Base-by-base conservation (phyloP, 1,140 invertebrate species). In the Drosophila ohnishii region DNA sequence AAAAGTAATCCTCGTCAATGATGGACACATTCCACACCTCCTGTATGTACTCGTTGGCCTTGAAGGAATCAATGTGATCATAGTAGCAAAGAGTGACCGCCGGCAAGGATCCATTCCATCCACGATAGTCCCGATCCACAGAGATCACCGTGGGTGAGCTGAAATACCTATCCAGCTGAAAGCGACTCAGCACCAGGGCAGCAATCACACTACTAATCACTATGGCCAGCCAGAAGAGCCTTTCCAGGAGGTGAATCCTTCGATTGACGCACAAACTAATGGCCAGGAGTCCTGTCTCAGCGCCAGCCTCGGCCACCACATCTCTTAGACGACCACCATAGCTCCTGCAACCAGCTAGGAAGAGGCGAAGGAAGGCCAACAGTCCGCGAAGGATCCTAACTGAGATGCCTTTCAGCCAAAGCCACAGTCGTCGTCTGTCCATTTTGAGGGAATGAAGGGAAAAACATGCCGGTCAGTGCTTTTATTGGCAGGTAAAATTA, bases 31-130 rank as follows among this genome's bases (percentile, higher is more conserved):
- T 92, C 91, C 91, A 92, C 25, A 76, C 64, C 2, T 89, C 75
- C 73, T 90, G 80, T 32, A 92, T 92, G 8, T 82, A 79, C 44
- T 90, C 81, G 25, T 91, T 89, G 32, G 90, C 89, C 62, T 83
- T 84, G 14, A 78, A 75, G 14, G 91, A 77, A 69, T 93, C 90
- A 2, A 92, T 88, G 84, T 93, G 93, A 35, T 92, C 90, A 11
- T 92, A 81, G 34, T 93, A 93, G 70, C 93, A 94, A 8, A 94
- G 62, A 0, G 94, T 94, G 7, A 94, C 92, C 0, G 94, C 92
- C 6, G 94, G 94, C 81, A 94, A 93, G 0, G 94, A 93, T 16
- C 94, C 94, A 65, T 94, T 94, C 95, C 95, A 95, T 16, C 94
- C 93, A 28, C 94, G 94, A 73, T 94, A 94, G 69, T 95, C 94